Evolutionary conservation across 2,797 vertebrate species (phyloP), one percentile per base, ranked within the genome.

Genomic region (Yasuhikotakia modesta): DNA sequence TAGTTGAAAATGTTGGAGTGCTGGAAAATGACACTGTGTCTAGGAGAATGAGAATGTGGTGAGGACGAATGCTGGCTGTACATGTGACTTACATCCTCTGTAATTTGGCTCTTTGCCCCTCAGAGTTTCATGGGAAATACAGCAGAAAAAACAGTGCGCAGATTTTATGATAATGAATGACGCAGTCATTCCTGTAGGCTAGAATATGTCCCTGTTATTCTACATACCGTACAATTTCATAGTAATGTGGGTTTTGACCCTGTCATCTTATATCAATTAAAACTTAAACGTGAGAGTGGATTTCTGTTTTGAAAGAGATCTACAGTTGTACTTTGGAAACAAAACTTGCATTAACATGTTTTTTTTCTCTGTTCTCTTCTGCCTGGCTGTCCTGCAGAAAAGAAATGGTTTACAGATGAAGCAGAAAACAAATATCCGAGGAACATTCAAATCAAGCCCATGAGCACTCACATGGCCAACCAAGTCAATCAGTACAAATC

Each of bases 381-480:
- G 53, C 68, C 48, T 3, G 76, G 61, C 53, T 63, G 35, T 81
- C 81, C 79, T 71, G 90, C 94, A 99, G 98, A 99, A 99, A 99
- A 98, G 98, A 99, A 98, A 98, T 98, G 97, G 98, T 99, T 97
- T 99, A 99, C 97, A 98, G 97, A 99, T 99, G 98, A 99, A 93
- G 91, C 93, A 91, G 96, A 99, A 91, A 97, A 97, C 91, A 92
- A 95, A 93, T 98, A 96, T 87, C 95, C 96, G 90, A 95, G 97
- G 95, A 99, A 99, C 95, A 98, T 99, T 96, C 96, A 98, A 92
- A 99, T 98, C 95, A 98, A 99, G 97, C 97, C 97, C 93, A 99
- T 98, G 96, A 99, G 95, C 94, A 97, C 97, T 91, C 97, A 98
- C 92, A 96, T 98, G 96, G 96, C 96, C 94, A 99, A 99, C 95